Evolutionary conservation across 2,797 vertebrate genomes (phyloP).

Genomic region (Xiphophorus birchmanni): DNA sequence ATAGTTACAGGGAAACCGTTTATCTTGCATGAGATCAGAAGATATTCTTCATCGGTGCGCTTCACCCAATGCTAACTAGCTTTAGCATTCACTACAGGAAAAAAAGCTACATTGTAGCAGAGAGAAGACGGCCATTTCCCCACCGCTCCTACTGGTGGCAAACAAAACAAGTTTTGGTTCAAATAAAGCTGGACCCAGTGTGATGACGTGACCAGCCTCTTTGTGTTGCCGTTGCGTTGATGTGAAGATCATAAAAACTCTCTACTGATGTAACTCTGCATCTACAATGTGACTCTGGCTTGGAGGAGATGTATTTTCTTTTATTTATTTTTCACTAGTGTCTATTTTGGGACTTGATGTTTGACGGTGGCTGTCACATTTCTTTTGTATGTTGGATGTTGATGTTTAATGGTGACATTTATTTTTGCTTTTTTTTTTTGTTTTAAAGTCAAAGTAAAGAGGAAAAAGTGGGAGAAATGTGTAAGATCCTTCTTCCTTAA

Average conservation of each 20-base stretch:
- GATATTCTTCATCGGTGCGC: too few relatives aligned
- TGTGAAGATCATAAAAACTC: conserved; percentile 18
- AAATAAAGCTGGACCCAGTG: conserved; percentile 1
- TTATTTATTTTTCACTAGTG: conserved; percentile 11
- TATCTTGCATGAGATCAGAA: too few relatives aligned
- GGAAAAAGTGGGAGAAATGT: conserved; percentile 6
- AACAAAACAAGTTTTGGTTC: neutral
- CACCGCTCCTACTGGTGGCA: neutral
- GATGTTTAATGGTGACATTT: neutral
- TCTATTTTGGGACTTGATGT: conserved; percentile 43
- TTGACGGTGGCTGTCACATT: conserved; percentile 36
- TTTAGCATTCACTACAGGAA: too few relatives aligned
- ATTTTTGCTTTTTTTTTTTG: conserved; percentile 22
- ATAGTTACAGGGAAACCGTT: too few relatives aligned
- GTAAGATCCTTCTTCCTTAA: conserved; percentile 3
- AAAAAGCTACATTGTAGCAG: too few relatives aligned
- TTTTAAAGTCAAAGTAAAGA: conserved; percentile 54
- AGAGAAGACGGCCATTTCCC: neutral
- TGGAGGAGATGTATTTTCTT: neutral
- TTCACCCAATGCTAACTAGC: too few relatives aligned
- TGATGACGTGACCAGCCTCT: conserved; percentile 8
- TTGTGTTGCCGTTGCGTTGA: conserved; percentile 33
- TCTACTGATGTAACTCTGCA: conserved; percentile 28
- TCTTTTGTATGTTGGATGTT: conserved; percentile 48
- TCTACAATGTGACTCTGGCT: conserved; percentile 12